Conservation (phyloP, 2,797 vertebrate species). For the Poeciliopsis gracilis region DNA sequence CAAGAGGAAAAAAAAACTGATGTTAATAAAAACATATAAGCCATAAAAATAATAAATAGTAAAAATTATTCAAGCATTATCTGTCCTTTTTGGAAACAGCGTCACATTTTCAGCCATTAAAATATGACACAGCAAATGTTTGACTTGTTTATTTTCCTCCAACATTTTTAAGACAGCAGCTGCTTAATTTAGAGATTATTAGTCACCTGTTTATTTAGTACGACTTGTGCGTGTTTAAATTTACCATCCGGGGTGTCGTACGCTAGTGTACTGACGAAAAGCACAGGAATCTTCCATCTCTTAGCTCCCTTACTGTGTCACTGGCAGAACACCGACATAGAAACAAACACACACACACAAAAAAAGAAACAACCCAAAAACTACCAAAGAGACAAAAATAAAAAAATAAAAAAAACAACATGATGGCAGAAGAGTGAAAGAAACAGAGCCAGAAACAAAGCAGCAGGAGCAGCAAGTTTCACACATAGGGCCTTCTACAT, state of each 20-base stretch:
- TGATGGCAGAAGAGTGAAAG: constrained; percentile 62
- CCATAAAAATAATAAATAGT: neutral
- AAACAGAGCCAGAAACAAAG: constrained; percentile 68
- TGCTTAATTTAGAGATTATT: constrained; percentile 20
- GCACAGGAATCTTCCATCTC: constrained; percentile 33
- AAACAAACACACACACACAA: constrained; percentile 1
- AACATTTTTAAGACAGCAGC: constrained; percentile 14
- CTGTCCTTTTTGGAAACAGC: neutral
- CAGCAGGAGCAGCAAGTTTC: constrained; percentile 51
- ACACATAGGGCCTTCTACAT: constrained; percentile 42
- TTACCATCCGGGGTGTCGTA: constrained; percentile 33
- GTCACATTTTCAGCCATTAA: neutral
- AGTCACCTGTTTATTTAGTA: constrained; percentile 35
- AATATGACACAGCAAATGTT: constrained; percentile 19
- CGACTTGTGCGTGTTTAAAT: constrained; percentile 19
- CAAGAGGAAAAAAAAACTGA: neutral
- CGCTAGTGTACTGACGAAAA: constrained; percentile 32
- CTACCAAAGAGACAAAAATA: constrained; percentile 3
- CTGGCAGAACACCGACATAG: constrained; percentile 48
- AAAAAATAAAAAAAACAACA: constrained; percentile 43
- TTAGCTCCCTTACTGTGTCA: constrained; percentile 50
- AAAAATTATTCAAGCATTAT: neutral
- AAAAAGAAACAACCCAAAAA: constrained; percentile 16
- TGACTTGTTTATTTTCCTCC: constrained; percentile 4
- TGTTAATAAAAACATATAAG: neutral